Evolutionary conservation across 2,888 invertebrate species (phyloP).

Genomic region (Artemia sinica): DNA sequence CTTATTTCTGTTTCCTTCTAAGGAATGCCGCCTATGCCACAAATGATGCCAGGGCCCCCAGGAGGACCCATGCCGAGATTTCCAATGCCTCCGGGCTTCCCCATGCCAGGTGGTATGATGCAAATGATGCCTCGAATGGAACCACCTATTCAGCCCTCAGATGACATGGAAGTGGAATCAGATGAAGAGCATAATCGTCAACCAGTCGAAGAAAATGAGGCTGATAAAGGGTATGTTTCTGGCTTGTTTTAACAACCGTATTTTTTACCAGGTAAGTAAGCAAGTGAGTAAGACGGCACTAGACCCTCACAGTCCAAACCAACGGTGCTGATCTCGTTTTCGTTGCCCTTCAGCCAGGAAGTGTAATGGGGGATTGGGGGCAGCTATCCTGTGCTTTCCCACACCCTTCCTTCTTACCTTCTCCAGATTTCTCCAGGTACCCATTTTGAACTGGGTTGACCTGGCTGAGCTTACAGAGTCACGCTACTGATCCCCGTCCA

Average conservation of each 20-base stretch:
- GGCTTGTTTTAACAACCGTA: background rate
- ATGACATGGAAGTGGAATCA: constrained; percentile 7
- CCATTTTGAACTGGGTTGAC: too few species aligned
- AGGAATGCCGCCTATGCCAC: constrained; percentile 12
- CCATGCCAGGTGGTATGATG: constrained; percentile 1
- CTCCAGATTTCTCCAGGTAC: too few species aligned
- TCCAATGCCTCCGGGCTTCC: constrained; percentile 8
- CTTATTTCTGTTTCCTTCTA: background rate
- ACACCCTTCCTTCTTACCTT: too few species aligned
- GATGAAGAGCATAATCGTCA: background rate
- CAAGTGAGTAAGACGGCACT: too few species aligned
- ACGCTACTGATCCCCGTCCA: too few species aligned
- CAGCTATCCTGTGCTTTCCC: too few species aligned
- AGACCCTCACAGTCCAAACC: too few species aligned
- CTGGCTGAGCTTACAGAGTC: too few species aligned
- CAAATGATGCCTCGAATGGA: background rate
- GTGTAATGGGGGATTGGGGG: too few species aligned
- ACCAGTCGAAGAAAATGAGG: background rate
- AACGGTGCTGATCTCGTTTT: too few species aligned
- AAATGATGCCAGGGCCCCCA: constrained; percentile 10
- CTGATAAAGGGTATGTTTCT: background rate
- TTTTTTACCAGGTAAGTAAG: too few species aligned
- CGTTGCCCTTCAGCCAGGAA: too few species aligned
- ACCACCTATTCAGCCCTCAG: background rate
- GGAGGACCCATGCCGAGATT: constrained; percentile 5